Evolutionary conservation across 1,140 invertebrate species (phyloP).

Genomic region (Cydia splendana): DNA sequence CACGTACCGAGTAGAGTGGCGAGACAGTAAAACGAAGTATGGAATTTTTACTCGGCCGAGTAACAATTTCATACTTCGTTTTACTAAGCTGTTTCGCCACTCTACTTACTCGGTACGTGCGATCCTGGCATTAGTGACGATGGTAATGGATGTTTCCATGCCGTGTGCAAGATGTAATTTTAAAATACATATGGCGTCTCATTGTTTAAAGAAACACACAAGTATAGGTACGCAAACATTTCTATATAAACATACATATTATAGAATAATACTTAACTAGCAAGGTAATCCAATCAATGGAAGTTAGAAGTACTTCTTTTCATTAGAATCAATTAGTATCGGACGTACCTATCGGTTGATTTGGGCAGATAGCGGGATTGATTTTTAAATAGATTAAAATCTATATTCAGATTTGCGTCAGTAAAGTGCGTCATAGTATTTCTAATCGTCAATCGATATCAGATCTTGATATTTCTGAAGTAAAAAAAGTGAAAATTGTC

Average conservation of each 20-base stretch:
- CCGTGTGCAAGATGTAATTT: too few relatives aligned
- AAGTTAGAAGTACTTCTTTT: background rate
- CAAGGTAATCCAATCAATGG: background rate
- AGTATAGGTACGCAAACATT: too few relatives aligned
- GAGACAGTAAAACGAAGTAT: too few relatives aligned
- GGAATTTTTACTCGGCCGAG: too few relatives aligned
- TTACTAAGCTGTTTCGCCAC: too few relatives aligned
- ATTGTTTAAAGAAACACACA: background rate
- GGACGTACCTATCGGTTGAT: too few relatives aligned
- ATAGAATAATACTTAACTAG: too few relatives aligned
- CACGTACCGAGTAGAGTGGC: too few relatives aligned
- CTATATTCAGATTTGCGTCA: background rate
- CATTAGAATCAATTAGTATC: background rate
- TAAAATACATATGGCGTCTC: background rate
- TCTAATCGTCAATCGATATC: background rate
- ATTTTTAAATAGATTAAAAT: background rate
- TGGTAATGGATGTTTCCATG: background rate
- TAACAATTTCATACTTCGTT: too few relatives aligned
- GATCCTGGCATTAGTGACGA: too few relatives aligned
- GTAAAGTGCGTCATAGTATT: slow-evolving; percentile 3
- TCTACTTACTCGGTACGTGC: too few relatives aligned
- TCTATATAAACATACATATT: too few relatives aligned
- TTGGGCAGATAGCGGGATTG: background rate
- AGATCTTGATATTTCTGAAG: background rate
- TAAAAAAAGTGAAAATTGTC: background rate